These are phyloP conservation scores for Cladopsammia gracilis DNA, from an alignment of 64 coral and sea anemone species.

Conservation along the genomic window DNA sequence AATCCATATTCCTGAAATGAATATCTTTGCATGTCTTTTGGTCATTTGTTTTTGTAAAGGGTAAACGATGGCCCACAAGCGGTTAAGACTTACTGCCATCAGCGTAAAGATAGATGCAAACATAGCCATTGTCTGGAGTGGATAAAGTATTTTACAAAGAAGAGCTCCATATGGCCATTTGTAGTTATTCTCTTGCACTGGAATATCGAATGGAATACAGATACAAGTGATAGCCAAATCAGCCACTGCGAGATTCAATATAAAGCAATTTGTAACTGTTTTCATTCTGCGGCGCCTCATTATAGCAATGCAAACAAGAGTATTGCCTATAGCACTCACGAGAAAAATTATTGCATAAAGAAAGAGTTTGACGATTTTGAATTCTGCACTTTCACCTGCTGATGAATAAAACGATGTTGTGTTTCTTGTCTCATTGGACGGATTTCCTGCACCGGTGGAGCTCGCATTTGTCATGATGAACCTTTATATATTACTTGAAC, in stretches of 20 bases:
- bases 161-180: conserved; percentile 31
- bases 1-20: conserved; percentile 63
- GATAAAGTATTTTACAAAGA: conserved; percentile 6
- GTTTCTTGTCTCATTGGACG: neutral
- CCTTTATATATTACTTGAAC: neutral
- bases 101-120: conserved; percentile 32
- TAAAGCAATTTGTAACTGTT: conserved; percentile 39
- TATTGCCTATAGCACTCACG: conserved; percentile 25
- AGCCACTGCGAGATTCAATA: conserved; percentile 33
- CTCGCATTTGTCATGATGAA: neutral
- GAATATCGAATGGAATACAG: conserved; percentile 43
- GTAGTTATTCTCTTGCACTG: conserved; percentile 31
- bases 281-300: neutral
- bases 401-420: neutral
- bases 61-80: conserved; percentile 74
- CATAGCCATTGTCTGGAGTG: conserved; percentile 38
- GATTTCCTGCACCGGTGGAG: neutral
- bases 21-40: conserved; percentile 40
- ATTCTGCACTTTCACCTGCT: neutral
- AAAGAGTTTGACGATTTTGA: neutral
- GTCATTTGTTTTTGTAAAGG: conserved; percentile 65
- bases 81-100: conserved; percentile 26
- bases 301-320: conserved; percentile 12
- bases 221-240: conserved; percentile 27
- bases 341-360: conserved; percentile 18